Conservation (phyloP, 2,797 vertebrate species). For the Tenualosa ilisha region DNA sequence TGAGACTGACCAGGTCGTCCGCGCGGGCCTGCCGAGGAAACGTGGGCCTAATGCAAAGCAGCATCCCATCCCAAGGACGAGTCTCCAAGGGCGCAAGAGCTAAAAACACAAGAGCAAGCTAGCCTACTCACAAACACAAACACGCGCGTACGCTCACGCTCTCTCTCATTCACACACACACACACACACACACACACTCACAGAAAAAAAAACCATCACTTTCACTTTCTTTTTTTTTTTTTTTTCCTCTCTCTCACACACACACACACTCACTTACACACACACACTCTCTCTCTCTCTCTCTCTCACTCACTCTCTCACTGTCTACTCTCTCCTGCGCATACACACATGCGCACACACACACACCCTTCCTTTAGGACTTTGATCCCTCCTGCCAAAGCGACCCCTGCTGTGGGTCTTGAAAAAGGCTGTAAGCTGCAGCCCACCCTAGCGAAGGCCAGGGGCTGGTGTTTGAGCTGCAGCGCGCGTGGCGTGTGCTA, state of each 20-base stretch:
- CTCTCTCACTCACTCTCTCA: not conserved
- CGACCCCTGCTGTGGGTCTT: not conserved
- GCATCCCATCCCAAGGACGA: not conserved
- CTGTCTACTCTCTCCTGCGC: not conserved
- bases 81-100: not conserved
- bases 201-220: not conserved
- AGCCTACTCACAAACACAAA: not conserved
- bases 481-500: not conserved
- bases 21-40: not conserved
- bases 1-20: slow-evolving; percentile 33
- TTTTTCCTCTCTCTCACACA: not conserved
- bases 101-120: not conserved
- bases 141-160: not conserved
- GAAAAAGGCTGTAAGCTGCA: not conserved
- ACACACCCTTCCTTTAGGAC: not conserved
- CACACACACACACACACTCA: not conserved
- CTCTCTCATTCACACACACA: not conserved
- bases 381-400: not conserved
- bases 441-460: not conserved
- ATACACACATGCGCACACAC: not conserved
- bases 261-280: not conserved
- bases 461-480: slow-evolving; percentile 2
- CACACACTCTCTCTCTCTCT: not conserved
- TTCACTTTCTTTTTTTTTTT: not conserved
- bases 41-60: slow-evolving; percentile 11